phyloP scores from a whole-genome alignment of 2,888 invertebrate genomes.

The Unio pictorum region DNA sequence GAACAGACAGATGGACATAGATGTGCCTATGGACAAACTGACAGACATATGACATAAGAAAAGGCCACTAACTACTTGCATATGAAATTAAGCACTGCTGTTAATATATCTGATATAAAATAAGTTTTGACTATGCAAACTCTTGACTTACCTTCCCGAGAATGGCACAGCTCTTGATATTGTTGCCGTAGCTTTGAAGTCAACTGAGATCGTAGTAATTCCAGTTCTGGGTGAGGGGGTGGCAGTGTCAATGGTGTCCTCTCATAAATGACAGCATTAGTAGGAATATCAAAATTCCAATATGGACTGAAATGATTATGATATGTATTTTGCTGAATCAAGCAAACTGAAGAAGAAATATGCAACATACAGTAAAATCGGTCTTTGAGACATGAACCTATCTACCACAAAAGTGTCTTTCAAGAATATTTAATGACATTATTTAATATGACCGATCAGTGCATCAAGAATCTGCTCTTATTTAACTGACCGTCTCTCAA shows the following conservation, averaged over 20 bases:
- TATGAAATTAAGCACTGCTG: too few species aligned
- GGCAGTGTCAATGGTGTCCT: constrained; percentile 87
- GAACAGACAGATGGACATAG: too few species aligned
- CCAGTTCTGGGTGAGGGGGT: constrained; percentile 95
- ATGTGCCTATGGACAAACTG: too few species aligned
- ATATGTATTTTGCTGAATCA: background rate
- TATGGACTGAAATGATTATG: constrained; percentile 58
- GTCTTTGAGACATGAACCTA: background rate
- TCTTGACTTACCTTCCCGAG: constrained; percentile 75
- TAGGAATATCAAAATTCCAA: constrained; percentile 94
- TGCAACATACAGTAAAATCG: too few species aligned
- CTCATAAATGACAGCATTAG: constrained; percentile 92
- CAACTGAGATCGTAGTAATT: constrained; percentile 86
- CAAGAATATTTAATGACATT: background rate
- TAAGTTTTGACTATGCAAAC: too few species aligned
- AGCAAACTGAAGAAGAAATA: background rate
- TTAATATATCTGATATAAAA: too few species aligned
- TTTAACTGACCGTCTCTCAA: too few species aligned
- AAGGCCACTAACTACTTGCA: too few species aligned
- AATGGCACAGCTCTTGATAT: constrained; percentile 94
- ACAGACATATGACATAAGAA: too few species aligned
- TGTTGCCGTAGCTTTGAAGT: constrained; percentile 89
- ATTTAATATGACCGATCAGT: too few species aligned
- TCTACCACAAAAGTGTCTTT: background rate
- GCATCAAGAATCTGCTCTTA: too few species aligned